Evolutionary conservation across 2,113 vertebrate genomes (phyloP), one percentile per base, ranked within the genome.

Genomic region (Lethenteron reissneri): DNA sequence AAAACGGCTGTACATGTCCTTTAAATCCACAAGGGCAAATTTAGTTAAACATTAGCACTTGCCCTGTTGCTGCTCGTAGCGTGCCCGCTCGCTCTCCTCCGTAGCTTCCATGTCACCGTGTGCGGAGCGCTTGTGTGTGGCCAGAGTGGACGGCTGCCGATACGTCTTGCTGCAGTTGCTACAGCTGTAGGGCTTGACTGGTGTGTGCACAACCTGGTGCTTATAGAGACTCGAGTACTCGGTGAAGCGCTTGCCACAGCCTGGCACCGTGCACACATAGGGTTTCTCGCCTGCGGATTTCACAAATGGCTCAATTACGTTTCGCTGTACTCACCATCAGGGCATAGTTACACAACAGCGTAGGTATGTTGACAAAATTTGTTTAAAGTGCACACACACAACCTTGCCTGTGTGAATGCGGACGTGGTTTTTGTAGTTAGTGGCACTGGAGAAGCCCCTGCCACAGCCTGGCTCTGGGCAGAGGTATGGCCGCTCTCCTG

Each of bases 221-320:
- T 99, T 99, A 78, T 99, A 99, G 74, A 99, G 83, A 81, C 94
- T 99, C 77, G 94, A 99, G 80, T 99, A 99, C 76, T 99, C 92
- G 10, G 94, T 99, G 81, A 99, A 99, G 73, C 92, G 89, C 80
- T 96, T 99, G 74, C 95, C 92, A 79, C 94, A 99, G 15, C 92
- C 92, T 71, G 91, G 90, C 73, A 99, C 92, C 56, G 90, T 94
- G 79, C 94, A 99, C 72, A 99, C 90, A n/a, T 99, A 99, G 2
- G 94, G 94, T 78, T 99, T 99, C 81, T 99, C 94, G 59, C 94
- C 94, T 99, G 77, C 21, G 73, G 41, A 41, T 41, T 6, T 41
- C 41, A 41, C 41, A 41, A 41, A 71, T 57, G 70, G 17, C 57
- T 69, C 56, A 70, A 58, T 41, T 70, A n/a, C 41, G 41, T 41